A percentile compares a stretch with the other conserved stretches of the same genome.
These are phyloP conservation scores for Sinhomidia bicolor DNA, from an alignment of 2,888 invertebrate species.

Conservation along the genomic window DNA sequence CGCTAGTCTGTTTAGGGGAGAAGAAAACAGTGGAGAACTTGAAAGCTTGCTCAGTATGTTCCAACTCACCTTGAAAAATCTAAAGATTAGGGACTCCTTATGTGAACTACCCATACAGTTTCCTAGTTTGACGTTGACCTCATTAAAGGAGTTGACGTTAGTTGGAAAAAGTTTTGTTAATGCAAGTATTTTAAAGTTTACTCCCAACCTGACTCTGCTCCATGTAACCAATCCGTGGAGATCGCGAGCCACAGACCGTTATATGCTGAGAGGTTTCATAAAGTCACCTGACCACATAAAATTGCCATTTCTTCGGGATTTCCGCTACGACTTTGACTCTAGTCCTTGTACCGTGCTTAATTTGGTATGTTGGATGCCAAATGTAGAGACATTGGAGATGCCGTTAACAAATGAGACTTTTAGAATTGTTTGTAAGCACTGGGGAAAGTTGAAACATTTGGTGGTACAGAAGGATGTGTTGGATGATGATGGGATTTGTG, in stretches of 20 bases:
- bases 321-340: slow-evolving; percentile 33
- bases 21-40: not conserved
- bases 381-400: not conserved
- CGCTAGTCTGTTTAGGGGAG: not conserved
- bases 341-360: not conserved
- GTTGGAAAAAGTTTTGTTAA: not conserved
- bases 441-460: slow-evolving; percentile 27
- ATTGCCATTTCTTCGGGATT: not conserved
- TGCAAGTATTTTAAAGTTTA: not conserved
- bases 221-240: slow-evolving; percentile 24
- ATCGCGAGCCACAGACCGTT: not conserved
- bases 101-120: not conserved
- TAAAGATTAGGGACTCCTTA: not conserved
- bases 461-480: not conserved
- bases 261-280: not conserved
- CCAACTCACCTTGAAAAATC: not conserved
- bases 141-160: slow-evolving; percentile 8
- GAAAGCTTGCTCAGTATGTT: not conserved
- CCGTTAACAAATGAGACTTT: slow-evolving; percentile 37
- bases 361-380: slow-evolving; percentile 5
- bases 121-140: not conserved
- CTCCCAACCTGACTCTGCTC: not conserved
- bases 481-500: slow-evolving; percentile 33
- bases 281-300: not conserved
- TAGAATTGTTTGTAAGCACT: not conserved